A percentile compares a stretch with the other conserved stretches of the same genome.
phyloP scores from a whole-genome alignment of 2,888 invertebrate species.

The Bombylius major region DNA sequence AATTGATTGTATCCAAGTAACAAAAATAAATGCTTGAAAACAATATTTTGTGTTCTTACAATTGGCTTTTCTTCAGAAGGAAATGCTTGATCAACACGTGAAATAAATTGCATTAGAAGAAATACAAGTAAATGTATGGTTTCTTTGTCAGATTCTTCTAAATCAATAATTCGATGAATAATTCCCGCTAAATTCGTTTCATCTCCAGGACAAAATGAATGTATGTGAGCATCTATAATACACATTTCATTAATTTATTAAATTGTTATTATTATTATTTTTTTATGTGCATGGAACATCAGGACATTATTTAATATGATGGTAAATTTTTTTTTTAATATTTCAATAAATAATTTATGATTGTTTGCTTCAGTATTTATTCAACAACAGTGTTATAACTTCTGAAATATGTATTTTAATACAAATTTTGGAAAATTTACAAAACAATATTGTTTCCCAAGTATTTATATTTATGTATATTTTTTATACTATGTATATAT shows the following conservation, averaged over 20 bases:
- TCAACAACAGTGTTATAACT: too few species aligned
- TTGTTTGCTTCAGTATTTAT: too few species aligned
- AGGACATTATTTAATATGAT: too few species aligned
- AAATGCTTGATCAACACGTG: slow-evolving; percentile 66
- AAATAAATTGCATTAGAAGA: slow-evolving; percentile 93
- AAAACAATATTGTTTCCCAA: too few species aligned
- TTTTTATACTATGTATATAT: too few species aligned
- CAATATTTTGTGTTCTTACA: slow-evolving; percentile 70
- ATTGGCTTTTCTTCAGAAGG: slow-evolving; percentile 76
- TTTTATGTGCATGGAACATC: neutral
- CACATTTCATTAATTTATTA: neutral
- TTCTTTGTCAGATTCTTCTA: slow-evolving; percentile 90
- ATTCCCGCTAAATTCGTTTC: slow-evolving; percentile 65
- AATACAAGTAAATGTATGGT: slow-evolving; percentile 90
- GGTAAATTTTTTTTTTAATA: too few species aligned
- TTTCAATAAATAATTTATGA: too few species aligned
- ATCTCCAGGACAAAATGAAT: slow-evolving; percentile 70
- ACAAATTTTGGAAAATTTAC: too few species aligned
- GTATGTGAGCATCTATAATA: slow-evolving; percentile 62
- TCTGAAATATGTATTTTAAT: too few species aligned
- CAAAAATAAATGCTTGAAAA: slow-evolving; percentile 81
- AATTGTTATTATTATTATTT: neutral
- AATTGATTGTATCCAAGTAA: slow-evolving; percentile 85
- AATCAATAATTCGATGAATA: slow-evolving; percentile 77
- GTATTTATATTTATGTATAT: too few species aligned